Evolutionary conservation across 1,140 invertebrate genomes (phyloP), one percentile per base, ranked within the genome.

Genomic region (Hyposmocoma kahamanoa): DNA sequence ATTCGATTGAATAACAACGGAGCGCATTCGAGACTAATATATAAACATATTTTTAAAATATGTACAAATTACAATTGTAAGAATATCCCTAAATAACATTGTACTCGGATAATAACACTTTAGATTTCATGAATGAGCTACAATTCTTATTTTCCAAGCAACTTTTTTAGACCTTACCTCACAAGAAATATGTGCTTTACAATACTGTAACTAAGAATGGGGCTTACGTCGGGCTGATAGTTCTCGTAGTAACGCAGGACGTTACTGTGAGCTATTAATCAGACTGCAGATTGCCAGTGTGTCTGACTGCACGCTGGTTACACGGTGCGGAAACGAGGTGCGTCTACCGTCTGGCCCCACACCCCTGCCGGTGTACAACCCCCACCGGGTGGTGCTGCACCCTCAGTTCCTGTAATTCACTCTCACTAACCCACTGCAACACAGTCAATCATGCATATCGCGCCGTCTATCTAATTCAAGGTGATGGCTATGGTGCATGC

Each of bases 361-460:
- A 70, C 81, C 67, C 64, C 62, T 38, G 30, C 74, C 74, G 67
- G 80, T 79, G 75, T 84, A 73, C 73, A 69, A 54, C 56, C 55
- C 62, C 50, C 67, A n/a, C 65, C 41, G 53, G 19, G 54, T 60
- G 39, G 22, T 18, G 47, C 50, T 65, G 56, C 72, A 62, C 53
- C 67, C 57, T 50, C 59, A 44, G 62, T 67, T 41, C 20, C 56
- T 67, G 69, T 82, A 81, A 81, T 84, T 84, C 79, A 84, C 81
- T 84, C 81, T 84, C 81, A 84, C 81, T 84, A 84, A 84, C 81
- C 81, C 77, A 84, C 78, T 84, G 78, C 81, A 84, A 72, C 70
- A 71, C 68, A 81, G 70, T 83, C 81, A 72, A 81, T 83, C 81
- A 81, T 75, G 76, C 76, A 79, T 75, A 77, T 73, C 68, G 61